Percentiles rank a stretch among this genome's conserved stretches.
phyloP scores from a whole-genome alignment of 2,113 vertebrate species.

The Mormyrus lacerda region DNA sequence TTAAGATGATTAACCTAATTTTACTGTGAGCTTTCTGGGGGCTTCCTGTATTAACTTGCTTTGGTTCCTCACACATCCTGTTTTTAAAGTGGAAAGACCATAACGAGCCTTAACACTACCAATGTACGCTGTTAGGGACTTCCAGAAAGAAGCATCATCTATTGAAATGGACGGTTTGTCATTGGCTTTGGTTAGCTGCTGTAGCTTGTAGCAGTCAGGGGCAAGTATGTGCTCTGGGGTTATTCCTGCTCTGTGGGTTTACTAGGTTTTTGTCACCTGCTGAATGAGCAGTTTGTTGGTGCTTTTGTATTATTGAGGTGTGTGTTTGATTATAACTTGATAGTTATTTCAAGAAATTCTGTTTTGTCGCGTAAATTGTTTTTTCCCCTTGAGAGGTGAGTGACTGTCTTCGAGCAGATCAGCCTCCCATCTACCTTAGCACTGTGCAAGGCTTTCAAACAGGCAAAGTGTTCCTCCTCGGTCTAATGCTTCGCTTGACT shows the following conservation, averaged over 20 bases:
- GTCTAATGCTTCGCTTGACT: neutral
- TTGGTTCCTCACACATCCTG: neutral
- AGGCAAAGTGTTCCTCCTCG: neutral
- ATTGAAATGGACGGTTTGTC: neutral
- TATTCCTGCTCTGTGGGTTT: neutral
- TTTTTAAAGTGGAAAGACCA: neutral
- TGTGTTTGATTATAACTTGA: neutral
- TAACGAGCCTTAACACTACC: neutral
- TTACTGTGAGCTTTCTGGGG: neutral
- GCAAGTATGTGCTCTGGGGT: neutral
- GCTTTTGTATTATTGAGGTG: neutral
- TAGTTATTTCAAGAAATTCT: neutral
- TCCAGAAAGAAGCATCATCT: neutral
- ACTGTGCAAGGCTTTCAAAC: neutral
- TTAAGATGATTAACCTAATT: neutral
- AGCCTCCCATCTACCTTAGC: neutral
- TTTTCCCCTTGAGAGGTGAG: neutral
- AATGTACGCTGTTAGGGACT: neutral
- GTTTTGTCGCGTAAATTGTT: neutral
- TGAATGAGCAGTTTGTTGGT: neutral
- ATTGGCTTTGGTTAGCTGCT: neutral
- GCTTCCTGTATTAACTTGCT: neutral
- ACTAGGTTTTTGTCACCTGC: neutral
- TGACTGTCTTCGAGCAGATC: neutral
- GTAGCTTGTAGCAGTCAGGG: neutral